Percentiles rank a stretch among this genome's conserved stretches.
Evolutionary conservation across 2,113 vertebrate species (phyloP).

Genomic region (Atlantisia rogersi): DNA sequence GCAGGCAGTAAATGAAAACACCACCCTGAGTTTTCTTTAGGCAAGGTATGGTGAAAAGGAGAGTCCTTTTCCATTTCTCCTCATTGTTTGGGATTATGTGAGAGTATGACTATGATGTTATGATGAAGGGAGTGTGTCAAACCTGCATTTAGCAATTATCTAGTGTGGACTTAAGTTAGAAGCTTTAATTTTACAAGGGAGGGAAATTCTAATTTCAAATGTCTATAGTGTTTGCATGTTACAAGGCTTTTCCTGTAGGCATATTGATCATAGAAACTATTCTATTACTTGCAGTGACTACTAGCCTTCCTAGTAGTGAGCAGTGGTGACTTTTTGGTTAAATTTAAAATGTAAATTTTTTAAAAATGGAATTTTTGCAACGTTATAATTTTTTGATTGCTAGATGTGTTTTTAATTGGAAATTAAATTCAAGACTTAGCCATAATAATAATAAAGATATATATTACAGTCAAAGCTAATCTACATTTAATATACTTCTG

Average conservation of each 20-base stretch:
- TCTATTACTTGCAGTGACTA: not conserved
- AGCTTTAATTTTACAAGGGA: not conserved
- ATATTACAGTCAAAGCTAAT: not conserved
- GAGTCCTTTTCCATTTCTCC: not conserved
- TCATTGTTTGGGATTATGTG: not conserved
- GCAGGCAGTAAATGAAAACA: fast-evolving
- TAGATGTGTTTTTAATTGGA: not conserved
- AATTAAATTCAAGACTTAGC: not conserved
- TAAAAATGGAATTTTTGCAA: not conserved
- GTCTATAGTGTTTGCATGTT: not conserved
- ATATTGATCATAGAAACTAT: not conserved
- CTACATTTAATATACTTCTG: not conserved
- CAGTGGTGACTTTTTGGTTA: not conserved
- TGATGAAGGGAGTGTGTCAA: not conserved
- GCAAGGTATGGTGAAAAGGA: not conserved
- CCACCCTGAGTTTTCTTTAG: not conserved
- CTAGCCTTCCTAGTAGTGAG: not conserved
- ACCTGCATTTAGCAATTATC: not conserved
- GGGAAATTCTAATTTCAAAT: not conserved
- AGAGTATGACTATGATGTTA: not conserved
- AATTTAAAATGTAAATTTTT: not conserved
- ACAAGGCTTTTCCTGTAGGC: not conserved
- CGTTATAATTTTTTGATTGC: not conserved
- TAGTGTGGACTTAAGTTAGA: not conserved
- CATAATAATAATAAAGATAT: not conserved